A percentile compares a stretch with the other conserved stretches of the same genome.
Conservation (phyloP, 1,140 invertebrate genomes). For the Heliconius nattereri region DNA sequence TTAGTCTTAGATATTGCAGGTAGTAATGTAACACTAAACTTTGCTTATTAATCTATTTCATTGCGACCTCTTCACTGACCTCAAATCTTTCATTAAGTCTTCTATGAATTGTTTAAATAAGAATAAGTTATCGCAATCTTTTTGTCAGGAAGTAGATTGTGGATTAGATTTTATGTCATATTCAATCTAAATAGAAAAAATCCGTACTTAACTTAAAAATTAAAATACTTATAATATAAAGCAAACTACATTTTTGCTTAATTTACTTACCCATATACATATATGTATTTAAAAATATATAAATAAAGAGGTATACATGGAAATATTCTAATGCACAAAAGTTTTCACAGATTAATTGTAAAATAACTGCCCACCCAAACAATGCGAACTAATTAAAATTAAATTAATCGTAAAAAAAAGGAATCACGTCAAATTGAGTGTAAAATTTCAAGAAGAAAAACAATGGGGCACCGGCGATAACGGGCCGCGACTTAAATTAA, state of each 20-base stretch:
- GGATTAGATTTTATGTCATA: not conserved
- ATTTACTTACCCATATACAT: not conserved
- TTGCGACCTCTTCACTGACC: no score
- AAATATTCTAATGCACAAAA: not conserved
- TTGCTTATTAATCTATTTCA: no score
- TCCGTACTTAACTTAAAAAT: no score
- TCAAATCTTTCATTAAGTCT: not conserved
- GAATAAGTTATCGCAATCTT: not conserved
- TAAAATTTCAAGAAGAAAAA: constrained; percentile 79
- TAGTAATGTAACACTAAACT: not conserved
- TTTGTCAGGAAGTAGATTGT: not conserved
- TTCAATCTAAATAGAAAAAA: no score
- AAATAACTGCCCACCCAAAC: constrained; percentile 20
- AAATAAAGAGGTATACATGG: no score
- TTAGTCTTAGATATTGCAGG: not conserved
- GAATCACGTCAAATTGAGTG: constrained; percentile 78
- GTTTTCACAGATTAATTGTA: not conserved
- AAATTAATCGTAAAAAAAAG: constrained; percentile 75
- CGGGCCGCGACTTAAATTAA: constrained; percentile 76
- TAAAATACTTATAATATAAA: no score
- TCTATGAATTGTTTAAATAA: not conserved
- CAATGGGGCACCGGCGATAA: constrained; percentile 75
- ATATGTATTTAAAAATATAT: no score
- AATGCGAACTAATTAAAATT: constrained; percentile 76
- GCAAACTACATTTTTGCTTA: no score